These are phyloP conservation scores for Agonopterix arenella DNA, from an alignment of 2,888 invertebrate species.

Conservation along the genomic window DNA sequence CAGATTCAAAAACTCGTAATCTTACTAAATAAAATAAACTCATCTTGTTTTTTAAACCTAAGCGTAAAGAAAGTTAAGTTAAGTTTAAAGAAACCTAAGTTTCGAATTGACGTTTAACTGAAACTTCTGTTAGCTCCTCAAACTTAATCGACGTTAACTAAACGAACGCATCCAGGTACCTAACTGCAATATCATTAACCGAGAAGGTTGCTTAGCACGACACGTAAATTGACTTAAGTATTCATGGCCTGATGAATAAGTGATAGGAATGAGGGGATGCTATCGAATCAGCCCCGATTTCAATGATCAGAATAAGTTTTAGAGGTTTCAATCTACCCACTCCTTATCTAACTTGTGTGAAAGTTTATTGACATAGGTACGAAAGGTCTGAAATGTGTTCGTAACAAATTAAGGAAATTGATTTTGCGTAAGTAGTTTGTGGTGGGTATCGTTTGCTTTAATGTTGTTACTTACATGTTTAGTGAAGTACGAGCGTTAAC, in stretches of 20 bases:
- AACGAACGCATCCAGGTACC: conserved; percentile 18
- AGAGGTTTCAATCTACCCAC: conserved; percentile 19
- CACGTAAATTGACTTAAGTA: conserved; percentile 53
- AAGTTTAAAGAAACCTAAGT: too few relatives aligned
- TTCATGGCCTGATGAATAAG: conserved; percentile 66
- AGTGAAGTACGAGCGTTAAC: too few relatives aligned
- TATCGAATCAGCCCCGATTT: conserved; percentile 55
- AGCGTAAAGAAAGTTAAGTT: too few relatives aligned
- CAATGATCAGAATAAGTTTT: conserved; percentile 53
- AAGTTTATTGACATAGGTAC: conserved; percentile 6
- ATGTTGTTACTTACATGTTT: too few relatives aligned
- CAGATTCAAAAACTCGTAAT: too few relatives aligned
- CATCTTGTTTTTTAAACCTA: too few relatives aligned
- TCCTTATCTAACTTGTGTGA: conserved; percentile 13
- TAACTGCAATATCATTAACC: conserved; percentile 48
- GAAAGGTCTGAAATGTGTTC: not conserved
- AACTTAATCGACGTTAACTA: too few relatives aligned
- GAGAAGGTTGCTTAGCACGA: conserved; percentile 21
- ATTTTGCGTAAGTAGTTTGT: not conserved
- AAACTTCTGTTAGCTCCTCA: too few relatives aligned
- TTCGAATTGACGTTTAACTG: too few relatives aligned
- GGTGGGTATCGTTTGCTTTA: not conserved
- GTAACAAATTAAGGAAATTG: conserved; percentile 7
- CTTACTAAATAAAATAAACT: too few relatives aligned
- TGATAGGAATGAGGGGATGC: conserved; percentile 48